phyloP scores from a whole-genome alignment of 1,140 invertebrate species.

The Temnothorax longispinosus region DNA sequence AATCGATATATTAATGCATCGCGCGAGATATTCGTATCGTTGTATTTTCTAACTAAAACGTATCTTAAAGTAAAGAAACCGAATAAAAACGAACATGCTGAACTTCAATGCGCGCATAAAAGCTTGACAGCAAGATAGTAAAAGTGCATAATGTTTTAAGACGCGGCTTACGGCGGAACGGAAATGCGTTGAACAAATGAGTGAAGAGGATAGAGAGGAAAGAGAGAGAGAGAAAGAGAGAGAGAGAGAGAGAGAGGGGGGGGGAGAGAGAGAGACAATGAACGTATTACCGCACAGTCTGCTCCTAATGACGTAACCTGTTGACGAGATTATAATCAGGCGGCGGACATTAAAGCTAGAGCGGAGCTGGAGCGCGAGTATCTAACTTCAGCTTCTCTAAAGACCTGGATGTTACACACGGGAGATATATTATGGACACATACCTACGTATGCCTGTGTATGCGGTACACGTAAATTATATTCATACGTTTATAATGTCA shows the following conservation, averaged over 20 bases:
- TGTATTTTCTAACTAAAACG: neutral
- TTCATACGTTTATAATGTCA: slow-evolving; percentile 61
- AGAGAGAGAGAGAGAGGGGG: neutral
- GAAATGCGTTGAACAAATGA: slow-evolving; percentile 48
- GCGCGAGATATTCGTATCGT: neutral
- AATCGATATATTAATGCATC: slow-evolving; percentile 34
- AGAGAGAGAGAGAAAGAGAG: neutral
- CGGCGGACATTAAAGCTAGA: slow-evolving; percentile 83
- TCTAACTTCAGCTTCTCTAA: slow-evolving; percentile 74
- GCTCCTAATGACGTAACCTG: slow-evolving; percentile 82
- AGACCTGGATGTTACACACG: slow-evolving; percentile 50
- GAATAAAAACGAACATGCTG: slow-evolving; percentile 30
- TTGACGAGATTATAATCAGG: slow-evolving; percentile 86
- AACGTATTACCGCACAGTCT: slow-evolving; percentile 64
- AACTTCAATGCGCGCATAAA: neutral
- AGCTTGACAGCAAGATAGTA: neutral
- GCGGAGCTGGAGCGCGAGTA: slow-evolving; percentile 68
- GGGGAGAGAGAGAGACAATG: slow-evolving; percentile 27
- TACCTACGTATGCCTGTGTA: slow-evolving; percentile 64
- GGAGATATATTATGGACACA: slow-evolving; percentile 25
- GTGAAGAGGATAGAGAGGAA: neutral
- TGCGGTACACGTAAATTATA: slow-evolving; percentile 58
- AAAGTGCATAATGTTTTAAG: slow-evolving; percentile 24
- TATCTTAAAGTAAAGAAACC: neutral
- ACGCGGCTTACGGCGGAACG: neutral